phyloP scores from a whole-genome alignment of 1,140 invertebrate genomes.

The Bombus pascuorum region DNA sequence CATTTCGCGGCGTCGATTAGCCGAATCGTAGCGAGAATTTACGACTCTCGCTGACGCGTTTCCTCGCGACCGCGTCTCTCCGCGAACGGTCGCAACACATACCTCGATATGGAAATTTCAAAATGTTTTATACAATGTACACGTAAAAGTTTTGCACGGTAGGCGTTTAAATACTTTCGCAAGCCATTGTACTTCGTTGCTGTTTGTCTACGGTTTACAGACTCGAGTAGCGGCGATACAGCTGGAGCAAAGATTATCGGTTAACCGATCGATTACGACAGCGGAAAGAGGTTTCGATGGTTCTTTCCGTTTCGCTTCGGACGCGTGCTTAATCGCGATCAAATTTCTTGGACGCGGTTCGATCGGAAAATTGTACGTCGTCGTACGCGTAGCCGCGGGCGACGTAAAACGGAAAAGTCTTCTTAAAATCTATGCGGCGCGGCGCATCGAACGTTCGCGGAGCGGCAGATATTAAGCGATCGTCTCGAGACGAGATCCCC shows the following conservation, averaged over 20 bases:
- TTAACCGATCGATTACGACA: slow-evolving; percentile 15
- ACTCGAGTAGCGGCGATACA: not conserved
- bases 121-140: too few species aligned
- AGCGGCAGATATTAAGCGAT: not conserved
- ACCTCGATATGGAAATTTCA: too few species aligned
- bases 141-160: too few species aligned
- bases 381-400: not conserved
- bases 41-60: too few species aligned
- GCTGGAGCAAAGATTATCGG: slow-evolving; percentile 14
- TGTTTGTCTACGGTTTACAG: not conserved
- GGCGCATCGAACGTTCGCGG: not conserved
- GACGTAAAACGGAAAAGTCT: not conserved
- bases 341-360: not conserved
- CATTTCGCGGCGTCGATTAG: too few species aligned
- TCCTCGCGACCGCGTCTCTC: too few species aligned
- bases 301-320: not conserved
- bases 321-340: not conserved
- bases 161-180: too few species aligned
- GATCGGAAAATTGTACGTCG: not conserved
- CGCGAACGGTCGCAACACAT: too few species aligned
- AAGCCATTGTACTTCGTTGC: not conserved
- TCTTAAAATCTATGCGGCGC: not conserved
- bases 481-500: not conserved
- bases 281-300: not conserved
- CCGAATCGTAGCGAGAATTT: too few species aligned